Base-by-base conservation (phyloP, 2,888 invertebrate species). In the Leucophenga montana region DNA sequence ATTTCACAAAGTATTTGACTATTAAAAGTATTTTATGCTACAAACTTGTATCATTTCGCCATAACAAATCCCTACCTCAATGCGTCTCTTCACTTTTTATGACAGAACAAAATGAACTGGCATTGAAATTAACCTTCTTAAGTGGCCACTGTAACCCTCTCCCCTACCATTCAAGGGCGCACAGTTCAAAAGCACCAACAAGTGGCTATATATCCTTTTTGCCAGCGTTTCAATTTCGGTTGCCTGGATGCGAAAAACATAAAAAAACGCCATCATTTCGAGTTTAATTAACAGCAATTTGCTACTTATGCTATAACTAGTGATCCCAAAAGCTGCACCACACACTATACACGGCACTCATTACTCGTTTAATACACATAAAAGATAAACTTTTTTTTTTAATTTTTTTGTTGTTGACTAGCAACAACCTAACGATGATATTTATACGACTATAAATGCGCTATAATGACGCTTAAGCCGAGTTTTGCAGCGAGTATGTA, bases 221-320 rank as follows among this genome's bases (percentile, higher is more conserved):
- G 39, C 39, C 39, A 39, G 9, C 39, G 11, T 5, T 39, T 39
- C 39, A 39, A 39, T 39, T 39, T 39, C 11, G 39, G 39, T 39
- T 39, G 39, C 39, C 11, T 39, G 27, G 27, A 3, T 27, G 27
- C 27, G 3, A 39, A 8, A 39, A 39, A 39, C 44, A 64, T 1
- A 57, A 57, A 57, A 57, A 3, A 57, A 48, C 78, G 75, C 79
- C 78, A 80, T 79, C 76, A 76, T 79, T 80, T 79, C 79, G 72
- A 77, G 79, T 79, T 79, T 79, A 79, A 79, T 79, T 80, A 79
- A 80, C 81, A 74, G 74, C 79, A 79, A 79, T 79, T 79, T 78
- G 39, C 39, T 39, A 39, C 39, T 39, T 39, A 39, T 39, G 39
- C 39, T 11, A 39, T 39, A 39, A 39, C 39, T 39, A 39, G 39